phyloP scores from a whole-genome alignment of 2,888 invertebrate species.

The Polydrusus tereticollis region DNA sequence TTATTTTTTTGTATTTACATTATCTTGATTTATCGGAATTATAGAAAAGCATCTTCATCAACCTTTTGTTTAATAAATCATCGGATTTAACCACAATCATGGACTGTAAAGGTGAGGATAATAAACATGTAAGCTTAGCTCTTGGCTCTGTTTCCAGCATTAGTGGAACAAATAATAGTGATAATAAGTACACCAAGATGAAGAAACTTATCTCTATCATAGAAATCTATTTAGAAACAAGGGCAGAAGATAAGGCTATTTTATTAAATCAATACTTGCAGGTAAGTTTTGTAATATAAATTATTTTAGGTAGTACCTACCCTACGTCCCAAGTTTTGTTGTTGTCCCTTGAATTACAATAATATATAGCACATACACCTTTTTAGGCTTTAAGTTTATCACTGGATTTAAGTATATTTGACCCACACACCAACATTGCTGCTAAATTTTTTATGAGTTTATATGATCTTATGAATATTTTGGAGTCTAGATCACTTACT shows the following conservation, averaged over 20 bases:
- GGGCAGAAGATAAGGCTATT: constrained; percentile 52
- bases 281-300: constrained; percentile 46
- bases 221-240: constrained; percentile 53
- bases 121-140: background rate
- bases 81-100: background rate
- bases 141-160: constrained; percentile 6
- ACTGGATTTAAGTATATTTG: constrained; percentile 76
- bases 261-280: constrained; percentile 56
- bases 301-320: too few relatives aligned
- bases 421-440: constrained; percentile 74
- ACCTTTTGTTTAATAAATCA: background rate
- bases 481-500: constrained; percentile 71
- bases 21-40: background rate
- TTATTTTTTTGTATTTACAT: background rate
- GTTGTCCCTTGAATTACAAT: too few relatives aligned
- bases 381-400: constrained; percentile 75
- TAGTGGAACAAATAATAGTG: constrained; percentile 14
- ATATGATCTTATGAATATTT: constrained; percentile 74
- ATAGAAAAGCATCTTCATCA: background rate
- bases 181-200: constrained; percentile 49
- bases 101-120: background rate
- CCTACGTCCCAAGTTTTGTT: too few relatives aligned
- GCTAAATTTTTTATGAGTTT: constrained; percentile 78
- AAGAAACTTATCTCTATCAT: constrained; percentile 51
- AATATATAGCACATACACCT: too few relatives aligned